Percentiles rank a stretch among this genome's conserved stretches.
Evolutionary conservation across 2,113 vertebrate species (phyloP).

Genomic region (Tetrao urogallus): DNA sequence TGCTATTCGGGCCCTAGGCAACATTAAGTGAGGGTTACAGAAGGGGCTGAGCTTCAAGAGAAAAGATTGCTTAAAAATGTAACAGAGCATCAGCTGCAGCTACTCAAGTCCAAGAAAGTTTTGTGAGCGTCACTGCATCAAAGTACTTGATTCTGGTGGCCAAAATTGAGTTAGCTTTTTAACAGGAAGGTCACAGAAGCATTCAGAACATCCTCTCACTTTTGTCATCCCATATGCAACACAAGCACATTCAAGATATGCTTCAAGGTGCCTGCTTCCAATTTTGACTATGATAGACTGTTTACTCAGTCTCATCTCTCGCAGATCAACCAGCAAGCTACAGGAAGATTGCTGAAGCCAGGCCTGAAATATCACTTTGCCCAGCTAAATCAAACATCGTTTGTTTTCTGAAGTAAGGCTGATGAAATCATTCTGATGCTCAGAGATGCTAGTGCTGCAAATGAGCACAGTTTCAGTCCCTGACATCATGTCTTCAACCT

Average conservation of each 20-base stretch:
- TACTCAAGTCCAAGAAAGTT: neutral
- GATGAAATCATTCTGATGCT: neutral
- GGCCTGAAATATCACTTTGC: neutral
- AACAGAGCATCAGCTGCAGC: neutral
- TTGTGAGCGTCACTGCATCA: neutral
- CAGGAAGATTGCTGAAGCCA: neutral
- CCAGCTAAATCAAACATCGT: conserved; percentile 1
- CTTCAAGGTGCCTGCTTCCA: conserved; percentile 45
- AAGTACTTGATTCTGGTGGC: neutral
- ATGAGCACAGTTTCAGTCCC: neutral
- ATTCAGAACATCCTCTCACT: neutral
- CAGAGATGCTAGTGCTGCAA: neutral
- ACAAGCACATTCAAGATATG: neutral
- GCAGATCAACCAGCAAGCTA: conserved; percentile 8
- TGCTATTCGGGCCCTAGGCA: neutral
- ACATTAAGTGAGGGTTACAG: neutral
- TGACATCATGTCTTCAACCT: neutral
- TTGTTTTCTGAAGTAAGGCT: neutral
- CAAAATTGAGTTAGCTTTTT: neutral
- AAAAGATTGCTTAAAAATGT: neutral
- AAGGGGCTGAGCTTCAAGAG: neutral
- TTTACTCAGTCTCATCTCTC: neutral
- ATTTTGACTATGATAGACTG: neutral
- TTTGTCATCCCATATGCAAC: neutral
- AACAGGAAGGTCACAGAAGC: neutral